These are phyloP conservation scores for Punctoribates punctum DNA, from an alignment of 2,888 invertebrate genomes.

Conservation along the genomic window DNA sequence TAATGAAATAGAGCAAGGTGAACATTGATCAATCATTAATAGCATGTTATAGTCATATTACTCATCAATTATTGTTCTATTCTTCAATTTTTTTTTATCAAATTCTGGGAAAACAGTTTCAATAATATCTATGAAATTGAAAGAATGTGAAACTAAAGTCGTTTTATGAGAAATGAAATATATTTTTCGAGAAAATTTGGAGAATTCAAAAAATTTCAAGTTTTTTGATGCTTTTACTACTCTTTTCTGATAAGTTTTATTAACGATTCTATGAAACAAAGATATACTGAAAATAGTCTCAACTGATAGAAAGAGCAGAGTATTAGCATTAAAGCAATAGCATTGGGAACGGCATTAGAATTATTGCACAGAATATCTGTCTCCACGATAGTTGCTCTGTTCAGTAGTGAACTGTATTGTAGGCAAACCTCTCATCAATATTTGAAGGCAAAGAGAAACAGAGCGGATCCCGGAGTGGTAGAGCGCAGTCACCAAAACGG, in stretches of 20 bases:
- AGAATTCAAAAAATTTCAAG: background rate
- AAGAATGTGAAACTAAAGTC: background rate
- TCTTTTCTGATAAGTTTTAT: constrained; percentile 3
- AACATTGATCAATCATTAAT: no score
- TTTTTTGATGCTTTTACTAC: background rate
- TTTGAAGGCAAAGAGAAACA: background rate
- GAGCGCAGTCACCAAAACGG: background rate
- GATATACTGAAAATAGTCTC: constrained; percentile 27
- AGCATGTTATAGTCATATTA: no score
- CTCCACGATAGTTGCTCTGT: background rate
- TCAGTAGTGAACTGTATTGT: background rate
- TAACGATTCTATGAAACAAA: background rate
- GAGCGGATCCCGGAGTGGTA: background rate
- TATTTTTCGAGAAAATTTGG: background rate
- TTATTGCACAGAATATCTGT: background rate
- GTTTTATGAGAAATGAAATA: background rate
- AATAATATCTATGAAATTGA: no score
- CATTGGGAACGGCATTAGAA: background rate
- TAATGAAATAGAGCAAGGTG: no score
- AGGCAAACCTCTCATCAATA: constrained; percentile 9
- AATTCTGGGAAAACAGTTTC: no score
- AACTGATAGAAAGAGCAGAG: background rate
- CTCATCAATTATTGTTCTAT: no score
- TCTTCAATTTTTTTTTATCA: no score
- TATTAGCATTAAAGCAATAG: constrained; percentile 6